Evolutionary conservation across 35 echinoderm and acorn worm species (phyloP).

Genomic region (Heliocidaris tuberculata): DNA sequence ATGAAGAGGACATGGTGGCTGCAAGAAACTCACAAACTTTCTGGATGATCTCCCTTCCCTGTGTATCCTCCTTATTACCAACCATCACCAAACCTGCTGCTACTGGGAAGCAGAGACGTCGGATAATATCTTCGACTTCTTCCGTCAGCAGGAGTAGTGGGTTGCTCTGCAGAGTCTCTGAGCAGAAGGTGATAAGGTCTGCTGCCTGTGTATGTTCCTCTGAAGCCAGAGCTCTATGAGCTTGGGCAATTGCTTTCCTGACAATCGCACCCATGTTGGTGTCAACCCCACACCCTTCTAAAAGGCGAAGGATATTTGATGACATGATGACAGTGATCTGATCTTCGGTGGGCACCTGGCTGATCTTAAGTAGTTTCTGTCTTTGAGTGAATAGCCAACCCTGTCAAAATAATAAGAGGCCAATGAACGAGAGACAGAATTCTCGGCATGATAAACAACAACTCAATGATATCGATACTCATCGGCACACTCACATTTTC

Average conservation of each 20-base stretch:
- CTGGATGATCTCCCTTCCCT: background rate
- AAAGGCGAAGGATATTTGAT: background rate
- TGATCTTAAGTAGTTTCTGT: too few species aligned
- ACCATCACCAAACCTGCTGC: background rate
- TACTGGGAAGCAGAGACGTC: background rate
- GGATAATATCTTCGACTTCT: background rate
- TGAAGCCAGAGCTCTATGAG: background rate
- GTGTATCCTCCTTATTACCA: background rate
- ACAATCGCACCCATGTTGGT: background rate
- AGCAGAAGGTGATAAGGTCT: conserved; percentile 20
- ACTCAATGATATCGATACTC: too few species aligned
- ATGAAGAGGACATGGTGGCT: background rate
- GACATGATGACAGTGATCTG: background rate
- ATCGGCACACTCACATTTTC: too few species aligned
- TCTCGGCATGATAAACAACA: too few species aligned
- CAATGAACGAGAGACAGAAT: too few species aligned
- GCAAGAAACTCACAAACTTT: conserved; percentile 35
- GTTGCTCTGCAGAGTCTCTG: background rate
- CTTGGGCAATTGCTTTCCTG: background rate
- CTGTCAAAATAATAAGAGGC: too few species aligned
- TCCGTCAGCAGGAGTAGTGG: background rate
- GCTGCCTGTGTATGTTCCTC: background rate
- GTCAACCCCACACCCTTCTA: background rate
- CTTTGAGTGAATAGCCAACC: too few species aligned
- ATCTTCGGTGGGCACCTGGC: too few species aligned